These are phyloP conservation scores for Physeter macrocephalus DNA, from an alignment of 2,113 vertebrate genomes.

Conservation along the genomic window DNA sequence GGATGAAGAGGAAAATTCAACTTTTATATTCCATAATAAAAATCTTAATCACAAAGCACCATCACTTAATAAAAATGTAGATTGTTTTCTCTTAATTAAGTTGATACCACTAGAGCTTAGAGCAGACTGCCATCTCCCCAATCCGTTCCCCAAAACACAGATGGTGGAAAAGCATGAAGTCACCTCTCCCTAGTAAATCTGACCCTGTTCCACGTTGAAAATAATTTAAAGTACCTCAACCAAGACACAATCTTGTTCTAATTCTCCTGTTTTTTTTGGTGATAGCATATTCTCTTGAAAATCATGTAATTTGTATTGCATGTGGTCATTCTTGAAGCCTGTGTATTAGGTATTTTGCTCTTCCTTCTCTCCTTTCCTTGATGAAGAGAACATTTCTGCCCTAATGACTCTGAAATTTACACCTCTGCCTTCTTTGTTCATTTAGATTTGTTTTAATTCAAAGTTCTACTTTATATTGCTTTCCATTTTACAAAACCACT, in stretches of 20 bases:
- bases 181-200: background rate
- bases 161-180: background rate
- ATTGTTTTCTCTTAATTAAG: background rate
- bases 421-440: background rate
- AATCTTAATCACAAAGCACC: background rate
- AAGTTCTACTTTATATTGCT: background rate
- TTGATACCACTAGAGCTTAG: background rate
- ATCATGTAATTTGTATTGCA: background rate
- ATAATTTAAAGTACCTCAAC: background rate
- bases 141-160: background rate
- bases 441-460: background rate
- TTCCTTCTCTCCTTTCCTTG: background rate
- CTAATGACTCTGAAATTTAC: background rate
- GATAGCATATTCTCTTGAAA: background rate
- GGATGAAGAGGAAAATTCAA: background rate
- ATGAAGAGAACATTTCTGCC: background rate
- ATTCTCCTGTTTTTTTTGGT: background rate
- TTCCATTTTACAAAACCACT: background rate
- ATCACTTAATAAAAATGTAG: background rate
- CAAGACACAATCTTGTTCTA: background rate
- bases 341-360: background rate
- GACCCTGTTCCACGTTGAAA: background rate
- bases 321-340: background rate
- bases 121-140: accelerated
- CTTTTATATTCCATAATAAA: background rate